These are phyloP conservation scores for Mystacornis crossleyi DNA, from an alignment of 2,113 vertebrate genomes.

Conservation along the genomic window DNA sequence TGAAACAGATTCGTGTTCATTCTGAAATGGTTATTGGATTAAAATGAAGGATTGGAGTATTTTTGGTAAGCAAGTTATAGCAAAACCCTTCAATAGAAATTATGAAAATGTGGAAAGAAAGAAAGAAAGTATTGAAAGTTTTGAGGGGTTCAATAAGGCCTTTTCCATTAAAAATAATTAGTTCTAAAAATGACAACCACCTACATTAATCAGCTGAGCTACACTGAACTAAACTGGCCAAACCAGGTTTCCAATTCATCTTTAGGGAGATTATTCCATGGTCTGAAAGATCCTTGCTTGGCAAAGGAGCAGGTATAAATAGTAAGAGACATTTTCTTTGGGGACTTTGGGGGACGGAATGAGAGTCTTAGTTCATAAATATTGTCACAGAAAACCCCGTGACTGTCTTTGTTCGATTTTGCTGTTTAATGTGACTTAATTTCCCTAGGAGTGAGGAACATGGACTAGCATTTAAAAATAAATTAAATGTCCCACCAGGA, in stretches of 20 bases:
- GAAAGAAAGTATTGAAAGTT: not conserved
- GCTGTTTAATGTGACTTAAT: not conserved
- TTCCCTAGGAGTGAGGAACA: not conserved
- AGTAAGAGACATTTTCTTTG: not conserved
- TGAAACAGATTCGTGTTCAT: constrained; percentile 18
- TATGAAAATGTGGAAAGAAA: not conserved
- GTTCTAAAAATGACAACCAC: not conserved
- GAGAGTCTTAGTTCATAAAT: constrained; percentile 1
- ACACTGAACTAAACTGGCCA: not conserved
- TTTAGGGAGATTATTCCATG: not conserved
- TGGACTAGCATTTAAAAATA: not conserved
- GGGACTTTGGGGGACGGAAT: not conserved
- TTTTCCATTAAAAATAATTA: constrained; percentile 1
- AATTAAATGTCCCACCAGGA: not conserved
- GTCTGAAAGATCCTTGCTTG: not conserved
- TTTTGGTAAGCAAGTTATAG: not conserved
- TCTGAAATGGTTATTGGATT: constrained; percentile 33
- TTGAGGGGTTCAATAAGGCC: not conserved
- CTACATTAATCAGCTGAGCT: not conserved
- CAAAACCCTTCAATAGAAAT: not conserved
- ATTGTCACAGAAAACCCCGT: not conserved
- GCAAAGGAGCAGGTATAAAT: not conserved
- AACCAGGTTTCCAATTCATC: not conserved
- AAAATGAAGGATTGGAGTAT: constrained; percentile 18
- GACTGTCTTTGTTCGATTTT: not conserved